These are phyloP conservation scores for Drosophila asahinai DNA, from an alignment of 1,140 invertebrate genomes.

Conservation along the genomic window DNA sequence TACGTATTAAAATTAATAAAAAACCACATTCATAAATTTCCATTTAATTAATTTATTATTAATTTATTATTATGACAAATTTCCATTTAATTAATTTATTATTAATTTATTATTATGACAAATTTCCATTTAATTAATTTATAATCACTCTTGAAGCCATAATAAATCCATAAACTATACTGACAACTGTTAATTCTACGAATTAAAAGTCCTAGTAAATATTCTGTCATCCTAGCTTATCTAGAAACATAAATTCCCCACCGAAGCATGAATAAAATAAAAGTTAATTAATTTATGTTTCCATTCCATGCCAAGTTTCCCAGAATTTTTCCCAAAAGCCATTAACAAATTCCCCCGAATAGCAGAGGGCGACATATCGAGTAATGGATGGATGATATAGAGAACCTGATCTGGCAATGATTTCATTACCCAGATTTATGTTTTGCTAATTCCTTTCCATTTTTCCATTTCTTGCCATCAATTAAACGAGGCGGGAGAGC, in stretches of 20 bases:
- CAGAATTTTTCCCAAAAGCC: background rate
- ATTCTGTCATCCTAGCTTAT: background rate
- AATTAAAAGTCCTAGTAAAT: no score
- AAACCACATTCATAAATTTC: background rate
- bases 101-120: background rate
- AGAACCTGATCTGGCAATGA: constrained; percentile 40
- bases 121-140: background rate
- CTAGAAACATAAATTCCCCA: background rate
- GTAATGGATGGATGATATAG: constrained; percentile 5
- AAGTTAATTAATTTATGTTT: constrained; percentile 1
- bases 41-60: background rate
- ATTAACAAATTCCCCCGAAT: constrained; percentile 10
- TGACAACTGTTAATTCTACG: background rate
- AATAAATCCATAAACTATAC: background rate
- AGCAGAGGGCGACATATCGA: constrained; percentile 1
- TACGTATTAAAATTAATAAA: no score
- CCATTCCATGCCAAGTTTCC: background rate
- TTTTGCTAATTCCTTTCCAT: background rate
- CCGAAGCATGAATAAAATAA: background rate
- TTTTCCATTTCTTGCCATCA: constrained; percentile 14
- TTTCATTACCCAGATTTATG: constrained; percentile 41
- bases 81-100: no score
- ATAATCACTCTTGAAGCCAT: background rate
- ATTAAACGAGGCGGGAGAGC: constrained; percentile 22
- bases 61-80: background rate